Conservation (phyloP, 64 coral and sea anemone genomes). For the Actinia tenebrosa region DNA sequence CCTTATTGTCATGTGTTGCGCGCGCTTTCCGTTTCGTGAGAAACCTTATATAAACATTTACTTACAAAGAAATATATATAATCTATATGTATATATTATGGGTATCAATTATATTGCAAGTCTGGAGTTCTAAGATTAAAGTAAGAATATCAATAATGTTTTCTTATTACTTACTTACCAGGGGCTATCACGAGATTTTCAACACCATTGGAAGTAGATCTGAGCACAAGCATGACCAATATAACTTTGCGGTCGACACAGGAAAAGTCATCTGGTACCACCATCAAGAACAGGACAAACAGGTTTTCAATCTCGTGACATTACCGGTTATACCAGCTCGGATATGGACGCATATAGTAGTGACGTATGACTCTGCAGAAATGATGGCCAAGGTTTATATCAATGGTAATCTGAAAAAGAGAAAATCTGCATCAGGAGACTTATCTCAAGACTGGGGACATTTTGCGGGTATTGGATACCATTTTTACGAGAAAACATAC, state of each 20-base stretch:
- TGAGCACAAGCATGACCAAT: conserved; percentile 96
- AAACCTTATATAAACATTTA: no score
- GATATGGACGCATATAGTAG: conserved; percentile 79
- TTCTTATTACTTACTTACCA: neutral
- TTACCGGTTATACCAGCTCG: conserved; percentile 88
- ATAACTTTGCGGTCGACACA: conserved; percentile 84
- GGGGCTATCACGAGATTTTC: conserved; percentile 85
- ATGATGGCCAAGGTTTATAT: conserved; percentile 90
- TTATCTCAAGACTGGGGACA: conserved; percentile 99
- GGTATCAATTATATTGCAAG: no score
- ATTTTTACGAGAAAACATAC: conserved; percentile 79
- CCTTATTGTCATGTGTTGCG: no score
- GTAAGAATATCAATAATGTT: neutral
- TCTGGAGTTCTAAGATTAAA: no score
- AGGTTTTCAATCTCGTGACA: conserved; percentile 80
- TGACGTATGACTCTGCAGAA: conserved; percentile 59
- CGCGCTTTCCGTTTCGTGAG: no score
- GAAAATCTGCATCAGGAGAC: conserved; percentile 77
- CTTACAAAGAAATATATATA: no score
- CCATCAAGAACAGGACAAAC: conserved; percentile 88
- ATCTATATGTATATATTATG: no score
- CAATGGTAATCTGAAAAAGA: conserved; percentile 64
- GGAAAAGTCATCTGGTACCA: conserved; percentile 97
- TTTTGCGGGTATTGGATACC: conserved; percentile 93
- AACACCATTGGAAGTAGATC: conserved; percentile 97